These are phyloP conservation scores for Mya arenaria DNA, from an alignment of 1,140 invertebrate genomes.

Conservation along the genomic window DNA sequence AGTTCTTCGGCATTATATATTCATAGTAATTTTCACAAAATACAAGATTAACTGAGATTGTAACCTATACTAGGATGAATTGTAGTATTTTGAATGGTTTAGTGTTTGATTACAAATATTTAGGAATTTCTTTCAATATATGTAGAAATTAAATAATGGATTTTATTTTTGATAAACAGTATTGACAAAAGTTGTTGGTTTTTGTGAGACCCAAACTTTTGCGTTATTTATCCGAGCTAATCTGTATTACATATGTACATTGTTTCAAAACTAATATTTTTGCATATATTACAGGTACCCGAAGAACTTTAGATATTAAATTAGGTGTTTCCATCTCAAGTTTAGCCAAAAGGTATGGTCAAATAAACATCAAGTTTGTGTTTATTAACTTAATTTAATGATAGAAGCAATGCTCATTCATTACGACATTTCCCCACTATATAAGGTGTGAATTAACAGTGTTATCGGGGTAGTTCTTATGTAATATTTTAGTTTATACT, in stretches of 20 bases:
- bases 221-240: conserved; percentile 5
- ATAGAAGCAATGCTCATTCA: not conserved
- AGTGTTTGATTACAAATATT: too few relatives aligned
- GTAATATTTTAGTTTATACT: too few relatives aligned
- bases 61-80: too few relatives aligned
- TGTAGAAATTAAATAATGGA: not conserved
- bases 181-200: not conserved
- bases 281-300: conserved; percentile 70
- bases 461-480: too few relatives aligned
- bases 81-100: too few relatives aligned
- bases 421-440: not conserved
- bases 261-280: too few relatives aligned
- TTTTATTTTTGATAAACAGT: not conserved
- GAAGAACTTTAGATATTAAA: conserved; percentile 60
- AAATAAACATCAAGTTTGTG: not conserved
- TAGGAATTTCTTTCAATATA: too few relatives aligned
- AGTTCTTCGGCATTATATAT: too few relatives aligned
- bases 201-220: not conserved
- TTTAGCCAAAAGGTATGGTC: conserved; percentile 62
- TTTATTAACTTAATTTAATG: conserved; percentile 2
- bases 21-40: too few relatives aligned
- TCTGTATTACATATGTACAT: too few relatives aligned
- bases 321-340: conserved; percentile 64
- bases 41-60: too few relatives aligned
- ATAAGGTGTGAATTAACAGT: not conserved